Percentiles rank a stretch among this genome's conserved stretches.
phyloP scores from a whole-genome alignment of 2,888 invertebrate species.

The Gortyna flavago region DNA sequence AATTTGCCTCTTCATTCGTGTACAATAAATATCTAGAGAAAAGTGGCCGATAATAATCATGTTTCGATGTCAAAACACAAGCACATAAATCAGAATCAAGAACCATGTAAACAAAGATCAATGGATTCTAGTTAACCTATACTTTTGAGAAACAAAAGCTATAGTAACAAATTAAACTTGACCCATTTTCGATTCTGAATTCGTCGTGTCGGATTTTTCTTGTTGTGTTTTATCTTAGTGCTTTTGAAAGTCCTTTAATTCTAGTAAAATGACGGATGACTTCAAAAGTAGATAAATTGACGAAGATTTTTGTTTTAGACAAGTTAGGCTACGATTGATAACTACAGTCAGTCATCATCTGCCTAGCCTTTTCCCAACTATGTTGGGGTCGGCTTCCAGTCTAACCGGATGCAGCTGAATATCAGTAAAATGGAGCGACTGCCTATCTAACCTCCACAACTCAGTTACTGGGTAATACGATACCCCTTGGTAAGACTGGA shows the following conservation, averaged over 20 bases:
- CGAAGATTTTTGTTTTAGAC: neutral
- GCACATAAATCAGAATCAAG: conserved; percentile 46
- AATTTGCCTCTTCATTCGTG: conserved; percentile 23
- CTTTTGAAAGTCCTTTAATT: neutral
- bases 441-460: too few relatives aligned
- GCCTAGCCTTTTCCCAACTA: too few relatives aligned
- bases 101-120: conserved; percentile 49
- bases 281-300: neutral
- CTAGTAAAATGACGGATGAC: neutral
- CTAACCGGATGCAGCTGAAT: too few relatives aligned
- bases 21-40: conserved; percentile 26
- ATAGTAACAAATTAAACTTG: conserved; percentile 5
- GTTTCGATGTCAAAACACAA: conserved; percentile 42
- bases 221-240: conserved; percentile 8
- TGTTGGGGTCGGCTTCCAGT: too few relatives aligned
- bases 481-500: too few relatives aligned
- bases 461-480: too few relatives aligned
- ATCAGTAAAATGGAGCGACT: too few relatives aligned
- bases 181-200: conserved; percentile 34
- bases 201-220: conserved; percentile 18
- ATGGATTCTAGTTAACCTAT: conserved; percentile 16
- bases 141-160: neutral
- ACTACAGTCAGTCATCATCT: neutral
- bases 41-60: conserved; percentile 44
- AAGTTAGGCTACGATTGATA: neutral